Evolutionary conservation across 2,113 vertebrate genomes (phyloP), one percentile per base, ranked within the genome.

Genomic region (Poecilia latipinna): DNA sequence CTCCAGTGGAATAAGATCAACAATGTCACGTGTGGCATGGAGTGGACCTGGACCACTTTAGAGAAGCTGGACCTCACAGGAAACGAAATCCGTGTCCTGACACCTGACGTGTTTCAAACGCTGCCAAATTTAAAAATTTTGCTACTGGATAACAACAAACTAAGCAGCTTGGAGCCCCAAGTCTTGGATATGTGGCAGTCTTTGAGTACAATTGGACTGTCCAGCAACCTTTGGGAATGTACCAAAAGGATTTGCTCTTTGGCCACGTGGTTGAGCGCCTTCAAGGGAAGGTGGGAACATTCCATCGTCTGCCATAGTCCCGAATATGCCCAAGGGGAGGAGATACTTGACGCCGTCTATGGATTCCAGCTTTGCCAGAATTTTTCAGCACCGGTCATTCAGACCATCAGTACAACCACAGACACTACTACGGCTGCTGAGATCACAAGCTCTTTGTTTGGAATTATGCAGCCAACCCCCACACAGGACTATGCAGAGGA

Each of bases 291-390:
- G 92, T 98, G 97, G 97, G 97, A 99, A 92, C 97, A 98, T 88
- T 96, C 97, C 54, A 98, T 99, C 86, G 94, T 98, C 78, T 99
- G 97, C 91, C 96, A 98, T 83, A 97, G 95, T 87, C 97, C 97
- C 29, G 96, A 99, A 91, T 97, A 97, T 87, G 96, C 97, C 91
- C 97, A 99, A 94, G 97, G 97, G 69, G 97, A 99, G 96, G 97
- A 99, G 94, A 98, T 99, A 94, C 95, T 99, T 83, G 97, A 99
- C 67, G 97, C 97, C 0, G 97, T 99, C 79, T 96, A 97, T 84
- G 97, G 97, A 89, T 99, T 99, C 94, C 97, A 98, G 93, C 97
- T 99, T 92, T 99, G 97, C 93, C 97, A 97, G 94, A 98, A 99
- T 95, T 95, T 97, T 94, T 98, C 97, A 4, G 96, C 95, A 74